Percentiles rank a stretch among this genome's conserved stretches.
These are phyloP conservation scores for Percina caprodes DNA, from an alignment of 2,113 vertebrate species.

Conservation along the genomic window DNA sequence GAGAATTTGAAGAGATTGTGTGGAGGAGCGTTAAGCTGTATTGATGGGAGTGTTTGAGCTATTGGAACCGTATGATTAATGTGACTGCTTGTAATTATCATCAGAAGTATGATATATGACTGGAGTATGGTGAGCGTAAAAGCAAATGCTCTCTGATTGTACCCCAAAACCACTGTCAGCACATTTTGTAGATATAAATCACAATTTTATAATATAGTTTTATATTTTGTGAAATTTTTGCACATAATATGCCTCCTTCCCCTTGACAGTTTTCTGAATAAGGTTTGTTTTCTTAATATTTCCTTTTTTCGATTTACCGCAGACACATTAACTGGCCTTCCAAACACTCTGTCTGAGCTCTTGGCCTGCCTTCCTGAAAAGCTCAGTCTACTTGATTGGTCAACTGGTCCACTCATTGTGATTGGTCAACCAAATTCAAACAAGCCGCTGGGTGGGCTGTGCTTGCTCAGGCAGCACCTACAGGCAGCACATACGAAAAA, in stretches of 20 bases:
- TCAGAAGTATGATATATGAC: not conserved
- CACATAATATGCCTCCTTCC: not conserved
- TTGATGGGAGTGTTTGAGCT: constrained; percentile 27
- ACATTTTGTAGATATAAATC: not conserved
- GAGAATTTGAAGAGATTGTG: constrained; percentile 1
- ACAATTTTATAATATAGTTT: not conserved
- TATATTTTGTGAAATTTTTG: not conserved
- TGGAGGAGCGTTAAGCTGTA: constrained; percentile 15
- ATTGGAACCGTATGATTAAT: constrained; percentile 10
- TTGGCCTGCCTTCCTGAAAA: too few species aligned
- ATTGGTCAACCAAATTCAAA: too few species aligned
- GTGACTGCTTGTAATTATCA: constrained; percentile 28
- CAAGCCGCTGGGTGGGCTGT: too few species aligned
- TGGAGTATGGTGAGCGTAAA: not conserved
- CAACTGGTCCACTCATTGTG: too few species aligned
- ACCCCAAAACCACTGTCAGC: not conserved
- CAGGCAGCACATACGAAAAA: too few species aligned
- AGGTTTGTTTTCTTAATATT: not conserved
- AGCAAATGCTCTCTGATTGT: not conserved
- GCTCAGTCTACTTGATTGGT: too few species aligned
- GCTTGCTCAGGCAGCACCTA: too few species aligned
- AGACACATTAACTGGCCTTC: too few species aligned
- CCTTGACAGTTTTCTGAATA: not conserved
- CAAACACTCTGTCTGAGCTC: too few species aligned
- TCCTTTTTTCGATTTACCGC: not conserved